These are phyloP conservation scores for Xylota segnis DNA, from an alignment of 2,888 invertebrate genomes.

Conservation along the genomic window DNA sequence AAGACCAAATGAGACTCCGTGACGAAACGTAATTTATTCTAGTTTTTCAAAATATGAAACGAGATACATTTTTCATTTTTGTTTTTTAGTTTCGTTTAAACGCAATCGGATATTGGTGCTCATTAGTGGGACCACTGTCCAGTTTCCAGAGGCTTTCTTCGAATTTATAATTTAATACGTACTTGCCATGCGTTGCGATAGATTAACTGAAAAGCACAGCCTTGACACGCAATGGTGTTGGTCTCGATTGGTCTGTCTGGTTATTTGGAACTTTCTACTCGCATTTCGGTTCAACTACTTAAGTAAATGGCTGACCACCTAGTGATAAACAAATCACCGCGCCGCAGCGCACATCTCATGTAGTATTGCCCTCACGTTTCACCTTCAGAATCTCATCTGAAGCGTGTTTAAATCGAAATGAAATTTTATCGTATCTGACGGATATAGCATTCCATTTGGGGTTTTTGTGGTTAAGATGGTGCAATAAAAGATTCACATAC, in stretches of 20 bases:
- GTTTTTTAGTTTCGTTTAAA: neutral
- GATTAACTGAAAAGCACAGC: neutral
- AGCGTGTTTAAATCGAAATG: conserved; percentile 24
- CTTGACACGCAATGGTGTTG: conserved; percentile 17
- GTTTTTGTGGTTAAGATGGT: conserved; percentile 26
- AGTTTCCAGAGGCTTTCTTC: neutral
- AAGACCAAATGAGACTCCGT: conserved; percentile 3
- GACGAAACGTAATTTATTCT: conserved; percentile 24
- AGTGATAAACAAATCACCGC: no score
- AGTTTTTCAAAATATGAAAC: neutral
- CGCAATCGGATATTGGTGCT: conserved; percentile 24
- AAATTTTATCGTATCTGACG: conserved; percentile 23
- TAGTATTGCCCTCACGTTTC: neutral
- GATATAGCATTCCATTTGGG: conserved; percentile 34
- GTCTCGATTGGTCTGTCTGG: neutral
- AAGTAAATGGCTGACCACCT: no score
- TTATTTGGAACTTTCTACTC: conserved; percentile 14
- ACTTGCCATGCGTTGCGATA: conserved; percentile 1
- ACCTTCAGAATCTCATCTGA: conserved; percentile 30
- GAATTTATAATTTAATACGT: neutral
- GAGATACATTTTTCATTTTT: neutral
- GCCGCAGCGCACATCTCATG: neutral
- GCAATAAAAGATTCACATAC: conserved; percentile 43
- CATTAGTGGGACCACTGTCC: conserved; percentile 33
- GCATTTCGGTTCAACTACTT: neutral